These are phyloP conservation scores for Lutraria lutraria DNA, from an alignment of 2,888 invertebrate genomes.

Conservation along the genomic window DNA sequence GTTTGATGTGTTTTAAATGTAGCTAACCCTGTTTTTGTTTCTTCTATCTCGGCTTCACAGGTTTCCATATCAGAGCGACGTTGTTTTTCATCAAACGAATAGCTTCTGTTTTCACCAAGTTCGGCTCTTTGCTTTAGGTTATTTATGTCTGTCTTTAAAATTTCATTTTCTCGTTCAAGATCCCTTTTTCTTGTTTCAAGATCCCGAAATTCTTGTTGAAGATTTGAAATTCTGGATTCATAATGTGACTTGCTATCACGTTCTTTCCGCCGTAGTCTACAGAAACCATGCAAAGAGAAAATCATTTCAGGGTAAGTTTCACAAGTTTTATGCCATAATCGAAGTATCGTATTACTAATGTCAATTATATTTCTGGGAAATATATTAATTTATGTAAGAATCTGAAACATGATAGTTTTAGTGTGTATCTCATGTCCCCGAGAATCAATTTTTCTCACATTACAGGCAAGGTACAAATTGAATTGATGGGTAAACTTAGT, in stretches of 20 bases:
- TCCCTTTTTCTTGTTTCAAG: not conserved
- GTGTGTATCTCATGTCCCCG: too few relatives aligned
- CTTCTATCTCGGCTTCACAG: not conserved
- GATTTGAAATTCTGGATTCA: not conserved
- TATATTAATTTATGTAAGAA: too few relatives aligned
- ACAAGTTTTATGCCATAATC: too few relatives aligned
- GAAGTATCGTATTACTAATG: too few relatives aligned
- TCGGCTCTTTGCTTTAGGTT: not conserved
- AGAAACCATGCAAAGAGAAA: not conserved
- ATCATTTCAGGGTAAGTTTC: too few relatives aligned
- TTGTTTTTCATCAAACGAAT: not conserved
- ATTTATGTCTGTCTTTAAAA: not conserved
- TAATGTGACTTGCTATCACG: not conserved
- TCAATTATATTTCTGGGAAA: too few relatives aligned
- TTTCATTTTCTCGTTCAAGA: not conserved
- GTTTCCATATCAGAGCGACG: not conserved
- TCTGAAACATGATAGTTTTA: too few relatives aligned
- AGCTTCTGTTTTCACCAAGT: not conserved
- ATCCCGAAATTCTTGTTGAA: not conserved
- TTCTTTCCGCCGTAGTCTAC: not conserved
- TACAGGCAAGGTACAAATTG: too few relatives aligned
- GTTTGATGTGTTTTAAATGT: too few relatives aligned
- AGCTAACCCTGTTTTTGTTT: constrained; percentile 2
- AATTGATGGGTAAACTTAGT: too few relatives aligned
- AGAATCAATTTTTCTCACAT: too few relatives aligned